Conservation (phyloP, 2,113 vertebrate genomes). For the Octodon degus region DNA sequence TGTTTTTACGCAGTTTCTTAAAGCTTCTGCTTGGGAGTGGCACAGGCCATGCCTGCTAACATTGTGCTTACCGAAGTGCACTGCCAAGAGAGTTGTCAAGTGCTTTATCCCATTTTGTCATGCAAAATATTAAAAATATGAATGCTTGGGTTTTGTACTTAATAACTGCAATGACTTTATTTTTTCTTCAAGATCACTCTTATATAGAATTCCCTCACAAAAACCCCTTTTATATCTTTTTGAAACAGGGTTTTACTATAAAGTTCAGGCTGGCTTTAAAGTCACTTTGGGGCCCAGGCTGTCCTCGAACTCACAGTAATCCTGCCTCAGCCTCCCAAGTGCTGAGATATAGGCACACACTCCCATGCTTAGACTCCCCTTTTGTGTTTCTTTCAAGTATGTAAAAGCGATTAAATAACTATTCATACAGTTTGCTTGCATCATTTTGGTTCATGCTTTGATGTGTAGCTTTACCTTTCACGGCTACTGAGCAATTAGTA, state of each 20-base stretch:
- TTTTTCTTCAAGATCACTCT: background rate
- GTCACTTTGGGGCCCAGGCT: background rate
- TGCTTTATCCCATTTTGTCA: background rate
- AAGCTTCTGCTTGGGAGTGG: background rate
- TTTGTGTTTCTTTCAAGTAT: background rate
- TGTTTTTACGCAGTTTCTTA: background rate
- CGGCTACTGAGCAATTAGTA: background rate
- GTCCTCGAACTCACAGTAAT: background rate
- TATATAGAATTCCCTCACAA: background rate
- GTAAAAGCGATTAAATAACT: background rate
- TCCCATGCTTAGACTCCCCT: background rate
- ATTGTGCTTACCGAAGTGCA: background rate
- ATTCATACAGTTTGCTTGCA: background rate
- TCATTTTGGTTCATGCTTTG: background rate
- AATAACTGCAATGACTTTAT: background rate
- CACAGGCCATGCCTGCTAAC: background rate
- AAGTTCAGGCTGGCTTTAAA: background rate
- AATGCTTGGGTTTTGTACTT: background rate
- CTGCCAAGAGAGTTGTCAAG: background rate
- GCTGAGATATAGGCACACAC: background rate
- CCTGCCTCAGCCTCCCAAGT: background rate
- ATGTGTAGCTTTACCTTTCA: background rate
- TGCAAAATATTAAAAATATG: background rate
- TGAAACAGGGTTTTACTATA: background rate
- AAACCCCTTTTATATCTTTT: background rate